Conservation (phyloP, 2,888 invertebrate species). For the Acronicta alni region DNA sequence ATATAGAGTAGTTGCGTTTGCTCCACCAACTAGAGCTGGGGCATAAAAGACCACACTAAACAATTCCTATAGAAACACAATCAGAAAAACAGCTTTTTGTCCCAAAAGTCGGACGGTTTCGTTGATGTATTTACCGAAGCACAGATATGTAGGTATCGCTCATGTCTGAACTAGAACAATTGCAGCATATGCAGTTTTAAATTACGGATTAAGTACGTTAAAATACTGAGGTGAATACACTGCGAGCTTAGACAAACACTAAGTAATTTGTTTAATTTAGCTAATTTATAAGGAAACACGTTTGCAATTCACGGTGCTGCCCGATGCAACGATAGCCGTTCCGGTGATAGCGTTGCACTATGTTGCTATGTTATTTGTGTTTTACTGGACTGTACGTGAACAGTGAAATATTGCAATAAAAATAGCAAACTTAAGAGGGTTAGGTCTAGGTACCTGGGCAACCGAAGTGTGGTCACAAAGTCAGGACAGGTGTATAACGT, state of each 20-base stretch:
- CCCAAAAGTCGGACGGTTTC: too few relatives aligned
- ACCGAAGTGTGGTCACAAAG: too few relatives aligned
- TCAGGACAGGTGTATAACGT: too few relatives aligned
- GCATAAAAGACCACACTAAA: too few relatives aligned
- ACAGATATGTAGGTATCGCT: too few relatives aligned
- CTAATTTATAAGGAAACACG: slow-evolving; percentile 44
- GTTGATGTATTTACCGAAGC: too few relatives aligned
- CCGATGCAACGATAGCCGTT: slow-evolving; percentile 54
- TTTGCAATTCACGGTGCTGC: slow-evolving; percentile 45
- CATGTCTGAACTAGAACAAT: neutral
- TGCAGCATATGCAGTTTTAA: neutral
- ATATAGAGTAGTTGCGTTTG: too few relatives aligned
- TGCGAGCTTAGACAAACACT: slow-evolving; percentile 34
- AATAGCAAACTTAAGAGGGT: too few relatives aligned
- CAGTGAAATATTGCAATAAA: neutral
- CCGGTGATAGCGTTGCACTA: slow-evolving; percentile 45
- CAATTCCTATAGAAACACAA: too few relatives aligned
- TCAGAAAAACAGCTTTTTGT: too few relatives aligned
- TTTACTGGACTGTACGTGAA: slow-evolving; percentile 1
- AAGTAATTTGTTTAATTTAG: slow-evolving; percentile 53
- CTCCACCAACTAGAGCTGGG: too few relatives aligned
- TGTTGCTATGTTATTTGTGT: slow-evolving; percentile 50
- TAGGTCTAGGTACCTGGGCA: too few relatives aligned
- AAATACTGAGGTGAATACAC: slow-evolving; percentile 19
- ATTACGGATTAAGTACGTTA: neutral